Percentiles rank a stretch among this genome's conserved stretches.
Evolutionary conservation across 2,888 invertebrate species (phyloP).

Genomic region (Caenorhabditis sp.): DNA sequence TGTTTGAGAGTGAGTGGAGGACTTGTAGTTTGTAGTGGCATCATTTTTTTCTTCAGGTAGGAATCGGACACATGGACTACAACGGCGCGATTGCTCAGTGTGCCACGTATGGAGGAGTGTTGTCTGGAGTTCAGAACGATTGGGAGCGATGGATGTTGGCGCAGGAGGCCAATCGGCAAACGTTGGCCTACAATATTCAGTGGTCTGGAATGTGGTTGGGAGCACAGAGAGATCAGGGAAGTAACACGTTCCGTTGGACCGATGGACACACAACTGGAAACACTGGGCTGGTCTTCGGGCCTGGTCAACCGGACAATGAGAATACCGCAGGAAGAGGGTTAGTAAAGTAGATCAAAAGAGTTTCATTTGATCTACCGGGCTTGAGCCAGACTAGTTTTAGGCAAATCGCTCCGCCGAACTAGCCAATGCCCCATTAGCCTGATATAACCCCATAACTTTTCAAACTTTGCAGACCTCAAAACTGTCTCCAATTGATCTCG

Average conservation of each 20-base stretch:
- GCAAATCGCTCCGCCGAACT: too few species aligned
- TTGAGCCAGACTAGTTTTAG: too few species aligned
- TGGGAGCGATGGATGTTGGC: slow-evolving; percentile 21
- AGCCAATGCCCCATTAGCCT: too few species aligned
- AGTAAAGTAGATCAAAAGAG: too few species aligned
- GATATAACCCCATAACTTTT: too few species aligned
- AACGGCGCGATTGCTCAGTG: slow-evolving; percentile 36
- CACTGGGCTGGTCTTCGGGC: slow-evolving; percentile 15
- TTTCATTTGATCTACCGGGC: too few species aligned
- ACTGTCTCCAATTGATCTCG: slow-evolving; percentile 32
- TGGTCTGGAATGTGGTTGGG: slow-evolving; percentile 35
- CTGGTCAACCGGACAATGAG: slow-evolving; percentile 40
- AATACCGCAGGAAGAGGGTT: slow-evolving; percentile 14
- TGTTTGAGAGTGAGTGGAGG: slow-evolving; percentile 46
- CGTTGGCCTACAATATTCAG: slow-evolving; percentile 17
- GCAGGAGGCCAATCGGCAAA: slow-evolving; percentile 21
- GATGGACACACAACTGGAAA: slow-evolving; percentile 49
- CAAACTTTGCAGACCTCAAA: too few species aligned
- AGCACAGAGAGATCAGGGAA: slow-evolving; percentile 3
- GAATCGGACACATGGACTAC: slow-evolving; percentile 46
- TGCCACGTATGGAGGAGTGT: slow-evolving; percentile 40
- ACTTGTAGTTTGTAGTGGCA: neutral
- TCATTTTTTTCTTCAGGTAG: slow-evolving; percentile 45
- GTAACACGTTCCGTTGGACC: slow-evolving; percentile 41
- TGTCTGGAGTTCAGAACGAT: slow-evolving; percentile 43